Conservation (phyloP, 2,888 invertebrate genomes). For the Caenorhabditis virilis region DNA sequence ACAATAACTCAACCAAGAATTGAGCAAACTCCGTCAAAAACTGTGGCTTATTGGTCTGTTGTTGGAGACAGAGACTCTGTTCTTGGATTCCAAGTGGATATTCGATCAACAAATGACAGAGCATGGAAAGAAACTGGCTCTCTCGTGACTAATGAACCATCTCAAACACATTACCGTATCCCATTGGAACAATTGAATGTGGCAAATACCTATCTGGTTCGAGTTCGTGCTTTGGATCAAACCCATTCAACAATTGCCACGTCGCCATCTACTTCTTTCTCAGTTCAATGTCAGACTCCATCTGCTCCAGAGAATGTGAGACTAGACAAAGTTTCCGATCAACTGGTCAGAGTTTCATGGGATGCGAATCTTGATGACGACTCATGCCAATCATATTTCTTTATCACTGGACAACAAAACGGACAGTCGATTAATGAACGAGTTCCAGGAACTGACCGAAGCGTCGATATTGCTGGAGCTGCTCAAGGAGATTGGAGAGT, state of each 20-base stretch:
- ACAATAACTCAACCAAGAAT: conserved; percentile 53
- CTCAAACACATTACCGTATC: conserved; percentile 38
- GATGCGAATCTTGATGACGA: conserved; percentile 51
- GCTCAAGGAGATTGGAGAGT: conserved; percentile 48
- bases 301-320: conserved; percentile 53
- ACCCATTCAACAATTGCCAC: conserved; percentile 48
- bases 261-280: conserved; percentile 53
- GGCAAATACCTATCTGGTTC: conserved; percentile 53
- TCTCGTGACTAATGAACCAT: conserved; percentile 32
- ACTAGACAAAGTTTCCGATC: conserved; percentile 49
- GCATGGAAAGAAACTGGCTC: conserved; percentile 49
- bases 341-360: conserved; percentile 43
- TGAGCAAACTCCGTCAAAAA: conserved; percentile 53
- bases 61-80: conserved; percentile 53
- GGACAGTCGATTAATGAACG: conserved; percentile 45
- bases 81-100: conserved; percentile 61
- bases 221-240: conserved; percentile 53
- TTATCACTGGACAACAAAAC: conserved; percentile 60
- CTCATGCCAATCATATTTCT: conserved; percentile 62
- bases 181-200: conserved; percentile 40
- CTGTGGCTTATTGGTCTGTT: conserved; percentile 59
- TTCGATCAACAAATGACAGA: conserved; percentile 46
- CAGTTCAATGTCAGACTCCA: conserved; percentile 55
- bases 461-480: conserved; percentile 42
- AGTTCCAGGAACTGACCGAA: conserved; percentile 47